These are phyloP conservation scores for Florisuga fusca DNA, from an alignment of 2,797 vertebrate genomes.

Conservation along the genomic window DNA sequence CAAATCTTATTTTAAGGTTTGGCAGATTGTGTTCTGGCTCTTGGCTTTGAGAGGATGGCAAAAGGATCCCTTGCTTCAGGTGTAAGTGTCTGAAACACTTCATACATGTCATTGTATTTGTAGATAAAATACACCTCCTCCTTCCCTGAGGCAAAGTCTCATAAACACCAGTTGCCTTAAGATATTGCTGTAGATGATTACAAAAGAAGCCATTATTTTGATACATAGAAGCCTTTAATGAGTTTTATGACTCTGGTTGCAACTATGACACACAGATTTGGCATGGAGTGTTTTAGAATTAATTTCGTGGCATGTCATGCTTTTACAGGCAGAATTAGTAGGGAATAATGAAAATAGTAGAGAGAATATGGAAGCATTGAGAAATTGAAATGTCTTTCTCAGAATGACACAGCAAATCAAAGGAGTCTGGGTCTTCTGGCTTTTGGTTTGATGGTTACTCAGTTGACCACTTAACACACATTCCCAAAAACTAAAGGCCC, in stretches of 20 bases:
- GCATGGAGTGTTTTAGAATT: background rate
- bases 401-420: background rate
- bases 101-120: fast-evolving
- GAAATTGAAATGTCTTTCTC: background rate
- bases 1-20: slow-evolving; percentile 82
- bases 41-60: slow-evolving; percentile 97
- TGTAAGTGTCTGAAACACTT: slow-evolving; percentile 74
- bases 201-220: background rate
- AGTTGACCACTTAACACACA: background rate
- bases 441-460: background rate
- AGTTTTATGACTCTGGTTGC: background rate
- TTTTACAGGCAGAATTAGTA: background rate
- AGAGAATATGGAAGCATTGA: background rate
- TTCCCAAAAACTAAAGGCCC: background rate
- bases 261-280: background rate
- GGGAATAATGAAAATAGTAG: background rate
- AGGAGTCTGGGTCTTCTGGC: background rate
- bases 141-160: background rate
- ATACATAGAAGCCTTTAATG: background rate
- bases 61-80: slow-evolving; percentile 80
- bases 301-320: background rate
- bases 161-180: background rate
- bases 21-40: slow-evolving; percentile 90
- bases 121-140: background rate
- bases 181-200: background rate